A percentile compares a stretch with the other conserved stretches of the same genome.
These are phyloP conservation scores for Entelurus aequoreus DNA, from an alignment of 2,113 vertebrate genomes.

Conservation along the genomic window DNA sequence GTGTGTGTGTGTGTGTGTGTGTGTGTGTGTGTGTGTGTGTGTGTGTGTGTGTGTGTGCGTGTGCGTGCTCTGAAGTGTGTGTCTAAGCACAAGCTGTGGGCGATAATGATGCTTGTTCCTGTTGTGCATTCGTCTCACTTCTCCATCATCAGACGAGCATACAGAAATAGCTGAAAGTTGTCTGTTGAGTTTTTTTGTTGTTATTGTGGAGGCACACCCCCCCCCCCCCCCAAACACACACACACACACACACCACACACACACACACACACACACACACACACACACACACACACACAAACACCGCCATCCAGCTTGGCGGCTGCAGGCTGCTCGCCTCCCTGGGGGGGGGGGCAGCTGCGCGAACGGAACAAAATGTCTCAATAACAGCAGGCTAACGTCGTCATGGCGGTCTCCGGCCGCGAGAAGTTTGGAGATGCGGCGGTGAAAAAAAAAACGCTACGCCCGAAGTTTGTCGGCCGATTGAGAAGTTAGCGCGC, in stretches of 20 bases:
- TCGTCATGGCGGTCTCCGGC: conserved; percentile 16
- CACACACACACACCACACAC: too few relatives aligned
- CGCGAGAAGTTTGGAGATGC: conserved; percentile 37
- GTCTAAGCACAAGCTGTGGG: conserved; percentile 58
- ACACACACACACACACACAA: too few relatives aligned
- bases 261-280: too few relatives aligned
- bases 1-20: conserved; percentile 30
- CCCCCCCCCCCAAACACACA: too few relatives aligned
- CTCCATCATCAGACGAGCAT: conserved; percentile 33
- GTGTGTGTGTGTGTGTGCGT: conserved; percentile 27
- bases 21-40: conserved; percentile 25
- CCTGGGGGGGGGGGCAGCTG: conserved; percentile 31
- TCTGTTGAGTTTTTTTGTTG: conserved; percentile 20
- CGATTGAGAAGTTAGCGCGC: too few relatives aligned
- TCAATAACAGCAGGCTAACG: conserved; percentile 51
- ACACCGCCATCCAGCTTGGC: conserved; percentile 13
- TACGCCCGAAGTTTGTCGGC: background rate
- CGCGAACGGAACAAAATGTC: conserved; percentile 62
- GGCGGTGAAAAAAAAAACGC: too few relatives aligned
- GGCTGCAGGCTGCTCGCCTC: conserved; percentile 41
- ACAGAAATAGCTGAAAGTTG: conserved; percentile 48
- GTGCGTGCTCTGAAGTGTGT: conserved; percentile 9
- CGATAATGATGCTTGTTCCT: conserved; percentile 58
- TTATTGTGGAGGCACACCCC: conserved; percentile 46
- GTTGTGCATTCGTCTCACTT: conserved; percentile 56